Percentiles rank a stretch among this genome's conserved stretches.
Conservation (phyloP, 2,888 invertebrate genomes). For the Hydriomena furcata region DNA sequence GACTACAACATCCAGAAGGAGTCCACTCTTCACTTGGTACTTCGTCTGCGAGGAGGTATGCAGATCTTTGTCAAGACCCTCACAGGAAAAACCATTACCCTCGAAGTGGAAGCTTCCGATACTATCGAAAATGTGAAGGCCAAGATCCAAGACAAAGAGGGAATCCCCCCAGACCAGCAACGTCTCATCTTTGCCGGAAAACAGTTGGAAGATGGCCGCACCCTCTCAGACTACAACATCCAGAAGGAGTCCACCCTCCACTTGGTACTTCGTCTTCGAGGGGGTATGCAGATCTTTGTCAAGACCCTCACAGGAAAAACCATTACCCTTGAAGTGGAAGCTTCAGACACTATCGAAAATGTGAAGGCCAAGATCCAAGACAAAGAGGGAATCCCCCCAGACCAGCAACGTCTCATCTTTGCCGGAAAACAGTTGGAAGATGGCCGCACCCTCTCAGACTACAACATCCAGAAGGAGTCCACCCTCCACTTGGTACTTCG, state of each 20-base stretch:
- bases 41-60: constrained; percentile 65
- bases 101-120: constrained; percentile 64
- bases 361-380: constrained; percentile 67
- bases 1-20: constrained; percentile 69
- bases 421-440: constrained; percentile 69
- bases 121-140: constrained; percentile 72
- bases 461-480: constrained; percentile 70
- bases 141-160: constrained; percentile 69
- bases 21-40: constrained; percentile 57
- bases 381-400: constrained; percentile 65
- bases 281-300: constrained; percentile 70
- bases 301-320: constrained; percentile 64
- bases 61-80: constrained; percentile 65
- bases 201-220: constrained; percentile 62
- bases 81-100: constrained; percentile 61
- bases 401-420: constrained; percentile 62
- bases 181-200: constrained; percentile 63
- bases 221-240: constrained; percentile 62
- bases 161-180: constrained; percentile 68
- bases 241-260: constrained; percentile 64
- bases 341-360: constrained; percentile 65
- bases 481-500: constrained; percentile 65
- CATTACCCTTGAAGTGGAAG: constrained; percentile 60
- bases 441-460: constrained; percentile 66
- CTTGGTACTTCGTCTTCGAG: constrained; percentile 57